Conservation (phyloP, 2,888 invertebrate genomes). For the Heliconius cydno region DNA sequence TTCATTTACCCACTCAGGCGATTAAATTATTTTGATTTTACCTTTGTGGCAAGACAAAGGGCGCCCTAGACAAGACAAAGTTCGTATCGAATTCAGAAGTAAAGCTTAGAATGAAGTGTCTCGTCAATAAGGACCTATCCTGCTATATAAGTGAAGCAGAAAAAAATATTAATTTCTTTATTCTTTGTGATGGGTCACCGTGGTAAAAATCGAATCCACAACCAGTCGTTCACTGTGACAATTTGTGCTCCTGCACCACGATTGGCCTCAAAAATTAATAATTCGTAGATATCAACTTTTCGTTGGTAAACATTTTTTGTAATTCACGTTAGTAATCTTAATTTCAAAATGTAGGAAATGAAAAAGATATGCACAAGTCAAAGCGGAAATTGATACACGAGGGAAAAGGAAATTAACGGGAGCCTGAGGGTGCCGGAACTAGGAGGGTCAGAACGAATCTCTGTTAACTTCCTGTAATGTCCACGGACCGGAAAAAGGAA, state of each 20-base stretch:
- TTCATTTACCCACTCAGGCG: background rate
- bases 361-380: conserved; percentile 53
- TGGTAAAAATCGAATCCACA: too few relatives aligned
- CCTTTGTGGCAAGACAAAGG: too few relatives aligned
- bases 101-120: too few relatives aligned
- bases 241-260: too few relatives aligned
- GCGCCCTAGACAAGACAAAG: too few relatives aligned
- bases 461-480: conserved; percentile 70
- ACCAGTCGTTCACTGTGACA: too few relatives aligned
- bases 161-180: too few relatives aligned
- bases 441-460: conserved; percentile 65
- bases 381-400: conserved; percentile 79
- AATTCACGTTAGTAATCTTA: background rate
- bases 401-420: conserved; percentile 80
- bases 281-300: background rate
- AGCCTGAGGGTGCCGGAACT: conserved; percentile 72
- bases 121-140: too few relatives aligned
- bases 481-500: conserved; percentile 64
- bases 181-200: too few relatives aligned
- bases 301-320: background rate
- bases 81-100: too few relatives aligned
- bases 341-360: conserved; percentile 50
- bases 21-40: background rate
- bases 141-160: too few relatives aligned
- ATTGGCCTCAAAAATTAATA: background rate